A percentile compares a stretch with the other conserved stretches of the same genome.
These are phyloP conservation scores for Cololabis saira DNA, from an alignment of 2,113 vertebrate genomes.

Conservation along the genomic window DNA sequence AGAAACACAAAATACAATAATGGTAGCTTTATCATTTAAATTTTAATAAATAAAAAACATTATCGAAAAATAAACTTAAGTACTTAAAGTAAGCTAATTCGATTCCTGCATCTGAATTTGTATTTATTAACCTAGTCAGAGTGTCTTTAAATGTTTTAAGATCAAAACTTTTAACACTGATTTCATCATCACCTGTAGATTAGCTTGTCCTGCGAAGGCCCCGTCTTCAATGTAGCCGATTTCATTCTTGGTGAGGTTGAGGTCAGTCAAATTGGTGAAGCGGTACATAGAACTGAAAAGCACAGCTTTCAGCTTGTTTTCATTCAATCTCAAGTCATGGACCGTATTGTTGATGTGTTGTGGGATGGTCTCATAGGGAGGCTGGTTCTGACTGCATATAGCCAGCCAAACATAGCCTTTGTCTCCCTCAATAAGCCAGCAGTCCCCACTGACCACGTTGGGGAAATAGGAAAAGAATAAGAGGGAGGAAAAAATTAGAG, in stretches of 20 bases:
- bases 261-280: constrained; percentile 97
- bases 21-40: not conserved
- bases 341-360: constrained; percentile 99
- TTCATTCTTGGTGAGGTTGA: constrained; percentile 98
- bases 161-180: not conserved
- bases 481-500: constrained; percentile 61
- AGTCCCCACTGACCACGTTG: constrained; percentile 84
- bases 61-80: no score
- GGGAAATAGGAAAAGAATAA: constrained; percentile 81
- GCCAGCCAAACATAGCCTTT: constrained; percentile 99
- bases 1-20: constrained; percentile 16
- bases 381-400: constrained; percentile 99
- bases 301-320: constrained; percentile 97
- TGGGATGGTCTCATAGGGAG: constrained; percentile 96
- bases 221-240: constrained; percentile 97
- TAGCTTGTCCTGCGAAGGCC: constrained; percentile 94
- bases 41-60: no score
- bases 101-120: no score
- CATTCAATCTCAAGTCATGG: constrained; percentile 94
- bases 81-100: no score
- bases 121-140: not conserved
- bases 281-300: constrained; percentile 94
- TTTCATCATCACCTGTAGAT: constrained; percentile 87
- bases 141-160: not conserved
- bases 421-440: constrained; percentile 98